Conservation (phyloP, 2,797 vertebrate genomes). For the Takifugu ocellatus region DNA sequence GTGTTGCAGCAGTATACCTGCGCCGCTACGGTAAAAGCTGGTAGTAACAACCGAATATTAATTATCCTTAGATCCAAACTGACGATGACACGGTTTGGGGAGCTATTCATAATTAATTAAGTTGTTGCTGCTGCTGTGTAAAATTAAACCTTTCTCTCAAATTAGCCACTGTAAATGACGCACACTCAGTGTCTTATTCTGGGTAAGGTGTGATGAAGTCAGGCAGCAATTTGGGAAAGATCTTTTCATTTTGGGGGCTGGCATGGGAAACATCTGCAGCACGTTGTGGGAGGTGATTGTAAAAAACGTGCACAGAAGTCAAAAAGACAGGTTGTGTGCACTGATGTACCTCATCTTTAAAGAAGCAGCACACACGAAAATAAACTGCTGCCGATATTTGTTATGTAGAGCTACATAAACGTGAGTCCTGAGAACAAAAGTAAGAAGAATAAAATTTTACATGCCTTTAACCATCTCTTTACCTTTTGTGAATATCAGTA, state of each 20-base stretch:
- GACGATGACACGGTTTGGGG: neutral
- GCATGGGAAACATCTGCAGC: neutral
- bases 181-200: neutral
- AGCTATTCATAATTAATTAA: conserved; percentile 13
- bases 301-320: too few relatives aligned
- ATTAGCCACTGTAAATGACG: neutral
- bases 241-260: neutral
- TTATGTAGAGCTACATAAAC: too few relatives aligned
- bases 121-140: neutral
- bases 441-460: too few relatives aligned
- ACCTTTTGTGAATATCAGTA: neutral
- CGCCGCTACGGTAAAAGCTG: neutral
- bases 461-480: neutral
- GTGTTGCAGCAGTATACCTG: neutral
- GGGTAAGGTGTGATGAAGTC: neutral
- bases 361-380: too few relatives aligned
- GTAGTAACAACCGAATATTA: conserved; percentile 3
- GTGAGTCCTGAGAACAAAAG: too few relatives aligned
- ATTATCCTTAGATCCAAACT: conserved; percentile 7
- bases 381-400: too few relatives aligned
- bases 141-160: conserved; percentile 1
- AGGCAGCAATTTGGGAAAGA: neutral
- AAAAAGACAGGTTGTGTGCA: too few relatives aligned
- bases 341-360: too few relatives aligned
- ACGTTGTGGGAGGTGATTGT: neutral